These are phyloP conservation scores for Lophura nycthemera DNA, from an alignment of 2,113 vertebrate genomes.

Conservation along the genomic window DNA sequence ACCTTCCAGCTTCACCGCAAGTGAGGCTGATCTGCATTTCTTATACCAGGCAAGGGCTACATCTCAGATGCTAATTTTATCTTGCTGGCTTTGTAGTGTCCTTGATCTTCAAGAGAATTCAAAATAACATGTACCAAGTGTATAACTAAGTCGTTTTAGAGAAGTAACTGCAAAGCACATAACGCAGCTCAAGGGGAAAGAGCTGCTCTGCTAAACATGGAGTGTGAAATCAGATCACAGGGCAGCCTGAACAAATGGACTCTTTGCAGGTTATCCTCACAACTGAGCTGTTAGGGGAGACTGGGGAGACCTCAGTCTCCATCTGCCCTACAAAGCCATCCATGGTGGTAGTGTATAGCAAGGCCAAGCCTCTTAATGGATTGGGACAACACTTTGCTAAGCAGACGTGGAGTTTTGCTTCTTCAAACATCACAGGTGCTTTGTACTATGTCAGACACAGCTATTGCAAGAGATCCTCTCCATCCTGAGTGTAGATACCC, in stretches of 20 bases:
- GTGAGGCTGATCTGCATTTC: slow-evolving; percentile 52
- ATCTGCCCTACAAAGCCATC: background rate
- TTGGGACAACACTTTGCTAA: background rate
- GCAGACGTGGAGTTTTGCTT: fast-evolving
- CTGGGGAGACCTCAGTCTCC: background rate
- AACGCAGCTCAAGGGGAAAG: slow-evolving; percentile 55
- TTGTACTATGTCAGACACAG: fast-evolving
- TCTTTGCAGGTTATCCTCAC: background rate
- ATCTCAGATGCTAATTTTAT: slow-evolving; percentile 70
- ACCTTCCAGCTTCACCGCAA: slow-evolving; percentile 47
- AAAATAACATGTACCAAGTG: slow-evolving; percentile 62
- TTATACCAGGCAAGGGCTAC: slow-evolving; percentile 45
- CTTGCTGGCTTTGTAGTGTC: slow-evolving; percentile 58
- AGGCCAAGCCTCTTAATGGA: background rate
- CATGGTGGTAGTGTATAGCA: background rate
- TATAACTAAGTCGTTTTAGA: slow-evolving; percentile 53
- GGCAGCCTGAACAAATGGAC: slow-evolving; percentile 26
- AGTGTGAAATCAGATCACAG: slow-evolving; percentile 18
- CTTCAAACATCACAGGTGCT: background rate
- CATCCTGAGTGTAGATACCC: background rate
- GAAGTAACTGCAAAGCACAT: slow-evolving; percentile 51
- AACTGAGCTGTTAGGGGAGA: background rate
- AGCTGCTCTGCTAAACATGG: slow-evolving; percentile 7
- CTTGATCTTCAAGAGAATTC: slow-evolving; percentile 71
- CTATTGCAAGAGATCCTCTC: background rate